These are phyloP conservation scores for Sternarchorhynchus goeldii DNA, from an alignment of 2,797 vertebrate genomes.

Conservation along the genomic window DNA sequence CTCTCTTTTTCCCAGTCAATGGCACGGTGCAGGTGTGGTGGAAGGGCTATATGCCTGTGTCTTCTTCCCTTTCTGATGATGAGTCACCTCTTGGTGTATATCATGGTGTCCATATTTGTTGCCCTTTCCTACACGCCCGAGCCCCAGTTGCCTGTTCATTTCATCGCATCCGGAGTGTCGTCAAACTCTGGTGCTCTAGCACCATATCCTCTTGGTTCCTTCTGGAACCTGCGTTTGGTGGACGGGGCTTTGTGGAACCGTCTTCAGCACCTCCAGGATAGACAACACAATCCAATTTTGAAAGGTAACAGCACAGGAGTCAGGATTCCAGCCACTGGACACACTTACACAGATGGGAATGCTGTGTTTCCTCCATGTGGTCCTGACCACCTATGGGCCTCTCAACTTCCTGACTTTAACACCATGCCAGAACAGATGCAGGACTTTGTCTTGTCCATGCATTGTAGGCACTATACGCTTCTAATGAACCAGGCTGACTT, in stretches of 20 bases:
- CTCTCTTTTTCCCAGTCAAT: slow-evolving; percentile 59
- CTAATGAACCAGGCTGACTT: slow-evolving; percentile 71
- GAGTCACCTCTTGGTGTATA: slow-evolving; percentile 76
- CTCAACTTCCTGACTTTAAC: slow-evolving; percentile 58
- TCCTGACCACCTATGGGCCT: slow-evolving; percentile 56
- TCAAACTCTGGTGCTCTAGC: slow-evolving; percentile 63
- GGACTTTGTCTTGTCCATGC: slow-evolving; percentile 77
- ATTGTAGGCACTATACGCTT: slow-evolving; percentile 72
- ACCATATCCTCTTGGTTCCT: slow-evolving; percentile 69
- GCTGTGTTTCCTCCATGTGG: slow-evolving; percentile 56
- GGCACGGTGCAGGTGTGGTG: slow-evolving; percentile 75
- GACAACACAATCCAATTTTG: slow-evolving; percentile 75
- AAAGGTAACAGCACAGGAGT: slow-evolving; percentile 59
- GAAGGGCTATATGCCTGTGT: slow-evolving; percentile 75
- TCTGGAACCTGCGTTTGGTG: slow-evolving; percentile 77
- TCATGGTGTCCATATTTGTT: slow-evolving; percentile 76
- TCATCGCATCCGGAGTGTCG: slow-evolving; percentile 71
- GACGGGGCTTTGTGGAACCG: slow-evolving; percentile 77
- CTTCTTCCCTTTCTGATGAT: slow-evolving; percentile 81
- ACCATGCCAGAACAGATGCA: slow-evolving; percentile 72
- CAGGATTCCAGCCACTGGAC: slow-evolving; percentile 36
- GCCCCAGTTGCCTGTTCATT: slow-evolving; percentile 70
- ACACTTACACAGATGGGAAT: slow-evolving; percentile 25
- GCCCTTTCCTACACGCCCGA: slow-evolving; percentile 73
- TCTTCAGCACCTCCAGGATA: slow-evolving; percentile 75